A percentile compares a stretch with the other conserved stretches of the same genome.
Evolutionary conservation across 1,140 invertebrate genomes (phyloP).

Genomic region (Mycetomoellerius zeteki): DNA sequence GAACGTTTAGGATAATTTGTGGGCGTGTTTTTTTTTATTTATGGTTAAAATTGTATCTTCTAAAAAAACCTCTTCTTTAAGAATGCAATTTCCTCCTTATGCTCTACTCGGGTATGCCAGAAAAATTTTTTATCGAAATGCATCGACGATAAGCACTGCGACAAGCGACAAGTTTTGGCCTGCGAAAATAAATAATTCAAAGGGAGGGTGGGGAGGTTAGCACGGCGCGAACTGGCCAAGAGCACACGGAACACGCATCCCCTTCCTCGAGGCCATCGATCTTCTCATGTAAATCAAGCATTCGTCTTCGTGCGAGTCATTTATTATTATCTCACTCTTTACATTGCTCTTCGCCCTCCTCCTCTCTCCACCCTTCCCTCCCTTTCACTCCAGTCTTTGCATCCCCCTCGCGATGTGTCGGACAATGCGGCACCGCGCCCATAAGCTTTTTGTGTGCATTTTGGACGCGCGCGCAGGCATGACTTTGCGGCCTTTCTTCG

Average conservation of each 20-base stretch:
- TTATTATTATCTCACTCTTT: slow-evolving; percentile 70
- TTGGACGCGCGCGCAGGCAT: slow-evolving; percentile 58
- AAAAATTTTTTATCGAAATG: neutral
- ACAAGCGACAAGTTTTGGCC: neutral
- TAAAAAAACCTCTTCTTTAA: neutral
- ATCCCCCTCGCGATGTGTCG: slow-evolving; percentile 47
- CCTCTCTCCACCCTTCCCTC: too few relatives aligned
- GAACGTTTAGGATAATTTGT: too few relatives aligned
- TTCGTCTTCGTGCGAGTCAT: slow-evolving; percentile 69
- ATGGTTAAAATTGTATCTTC: too few relatives aligned
- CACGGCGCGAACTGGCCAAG: slow-evolving; percentile 39
- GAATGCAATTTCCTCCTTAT: neutral
- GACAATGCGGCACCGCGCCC: slow-evolving; percentile 62
- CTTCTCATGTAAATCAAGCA: slow-evolving; percentile 70
- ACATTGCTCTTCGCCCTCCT: slow-evolving; percentile 51
- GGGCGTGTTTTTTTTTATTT: too few relatives aligned
- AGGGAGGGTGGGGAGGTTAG: neutral
- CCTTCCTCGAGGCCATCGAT: slow-evolving; percentile 64
- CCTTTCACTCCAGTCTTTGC: slow-evolving; percentile 21
- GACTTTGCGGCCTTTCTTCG: slow-evolving; percentile 59
- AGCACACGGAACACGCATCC: slow-evolving; percentile 31
- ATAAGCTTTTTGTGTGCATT: slow-evolving; percentile 63
- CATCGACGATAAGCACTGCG: neutral
- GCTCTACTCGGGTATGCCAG: neutral
- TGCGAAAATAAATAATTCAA: slow-evolving; percentile 58